Evolutionary conservation across 2,113 vertebrate genomes (phyloP).

Genomic region (Grus americana): DNA sequence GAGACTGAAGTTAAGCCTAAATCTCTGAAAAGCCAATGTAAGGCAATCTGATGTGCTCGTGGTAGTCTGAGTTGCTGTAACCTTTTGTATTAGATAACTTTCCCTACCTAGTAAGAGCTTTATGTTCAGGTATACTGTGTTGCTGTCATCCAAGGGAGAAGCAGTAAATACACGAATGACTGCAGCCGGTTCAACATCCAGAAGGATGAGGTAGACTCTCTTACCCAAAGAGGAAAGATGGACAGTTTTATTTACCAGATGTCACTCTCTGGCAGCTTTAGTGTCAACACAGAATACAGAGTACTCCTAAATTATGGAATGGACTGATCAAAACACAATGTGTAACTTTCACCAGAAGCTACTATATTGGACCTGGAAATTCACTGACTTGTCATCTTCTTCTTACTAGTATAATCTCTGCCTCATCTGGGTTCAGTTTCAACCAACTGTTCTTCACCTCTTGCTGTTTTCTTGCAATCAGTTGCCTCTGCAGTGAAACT

Average conservation of each 20-base stretch:
- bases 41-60: background rate
- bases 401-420: background rate
- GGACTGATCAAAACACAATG: background rate
- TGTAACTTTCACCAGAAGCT: background rate
- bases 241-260: background rate
- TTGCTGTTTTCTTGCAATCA: background rate
- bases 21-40: slow-evolving; percentile 28
- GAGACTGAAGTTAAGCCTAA: slow-evolving; percentile 43
- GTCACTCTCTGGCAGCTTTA: background rate
- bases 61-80: background rate
- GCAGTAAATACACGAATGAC: background rate
- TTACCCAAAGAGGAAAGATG: background rate
- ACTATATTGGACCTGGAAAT: background rate
- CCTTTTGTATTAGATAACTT: background rate
- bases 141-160: background rate
- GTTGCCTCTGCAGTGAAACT: background rate
- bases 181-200: background rate
- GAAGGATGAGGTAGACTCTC: background rate
- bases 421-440: background rate
- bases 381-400: background rate
- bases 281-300: background rate
- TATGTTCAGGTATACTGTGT: background rate
- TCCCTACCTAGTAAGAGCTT: background rate
- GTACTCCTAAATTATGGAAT: background rate
- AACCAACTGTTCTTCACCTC: background rate